Conservation (phyloP, 1,140 invertebrate species). For the Archegozetes longisetosus region DNA sequence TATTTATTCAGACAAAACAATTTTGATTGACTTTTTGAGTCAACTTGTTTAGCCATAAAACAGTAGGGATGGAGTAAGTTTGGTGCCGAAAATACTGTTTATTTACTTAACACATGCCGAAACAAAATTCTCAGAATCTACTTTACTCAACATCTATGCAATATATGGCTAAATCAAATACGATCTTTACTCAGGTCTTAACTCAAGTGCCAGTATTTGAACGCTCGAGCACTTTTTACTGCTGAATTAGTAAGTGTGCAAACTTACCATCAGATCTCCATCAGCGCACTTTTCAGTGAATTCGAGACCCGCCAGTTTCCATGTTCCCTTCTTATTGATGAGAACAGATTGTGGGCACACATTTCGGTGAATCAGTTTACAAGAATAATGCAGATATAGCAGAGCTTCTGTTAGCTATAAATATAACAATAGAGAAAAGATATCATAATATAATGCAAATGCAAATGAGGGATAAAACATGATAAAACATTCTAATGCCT, state of each 20-base stretch:
- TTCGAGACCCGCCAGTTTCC: slow-evolving; percentile 89
- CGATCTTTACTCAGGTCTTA: too few relatives aligned
- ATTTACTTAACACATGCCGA: neutral
- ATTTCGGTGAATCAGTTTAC: slow-evolving; percentile 73
- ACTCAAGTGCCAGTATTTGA: too few relatives aligned
- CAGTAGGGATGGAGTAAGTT: too few relatives aligned
- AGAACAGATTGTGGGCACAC: slow-evolving; percentile 81
- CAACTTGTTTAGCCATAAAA: too few relatives aligned
- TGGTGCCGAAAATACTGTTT: neutral
- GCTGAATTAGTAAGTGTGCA: too few relatives aligned
- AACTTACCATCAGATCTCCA: slow-evolving; percentile 24
- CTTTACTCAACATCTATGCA: too few relatives aligned
- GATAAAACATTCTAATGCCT: neutral
- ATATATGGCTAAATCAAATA: too few relatives aligned
- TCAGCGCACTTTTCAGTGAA: slow-evolving; percentile 43
- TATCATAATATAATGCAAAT: neutral
- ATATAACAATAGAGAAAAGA: neutral
- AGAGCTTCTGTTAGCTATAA: slow-evolving; percentile 77
- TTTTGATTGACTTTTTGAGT: too few relatives aligned
- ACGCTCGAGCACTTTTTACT: too few relatives aligned
- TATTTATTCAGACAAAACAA: too few relatives aligned
- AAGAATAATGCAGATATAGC: slow-evolving; percentile 70
- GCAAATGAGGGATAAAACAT: neutral
- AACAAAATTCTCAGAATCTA: neutral
- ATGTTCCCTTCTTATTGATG: slow-evolving; percentile 81